Evolutionary conservation across 2,888 invertebrate species (phyloP), one percentile per base, ranked within the genome.

Genomic region (Zonitis immaculata): DNA sequence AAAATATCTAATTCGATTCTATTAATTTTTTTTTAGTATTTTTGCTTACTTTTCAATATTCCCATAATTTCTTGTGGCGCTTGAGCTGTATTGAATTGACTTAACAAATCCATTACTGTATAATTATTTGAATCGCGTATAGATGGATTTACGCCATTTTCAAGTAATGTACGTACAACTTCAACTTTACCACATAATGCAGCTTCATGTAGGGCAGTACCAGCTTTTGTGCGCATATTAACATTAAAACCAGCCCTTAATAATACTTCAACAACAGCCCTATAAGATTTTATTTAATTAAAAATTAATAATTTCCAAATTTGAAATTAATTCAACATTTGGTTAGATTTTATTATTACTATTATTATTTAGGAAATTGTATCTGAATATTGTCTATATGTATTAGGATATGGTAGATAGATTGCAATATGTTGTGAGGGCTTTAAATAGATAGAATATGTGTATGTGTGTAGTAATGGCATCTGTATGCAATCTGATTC

Each of bases 161-260:
- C 87, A 12, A 96, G 78, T 28, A 95, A 80, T 0, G 89, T 83
- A 49, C 88, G 81, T 18, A 93, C 94, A 14, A 95, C 93, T 53
- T 91, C 88, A 62, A 89, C 86, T 75, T 95, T 94, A 14, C 95
- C 95, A 73, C 88, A 94, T 20, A 93, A 82, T 0, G 94, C 94
- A 0, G 96, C 95, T 73, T 95, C 95, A 78, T 96, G 96, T 57
- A 97, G 80, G 0, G 95, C 91, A 6, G 93, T 93, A 0, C 96
- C 96, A 27, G 87, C 85, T 54, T 87, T 85, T 11, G 95, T 93
- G 64, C 89, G 80, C 27, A 89, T 82, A 76, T 96, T 95, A 5
- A 95, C 91, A 73, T 91, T 87, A 66, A 95, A 87, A 0, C 95
- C 95, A 14, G 91, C 89, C 9, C 86, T 83, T 46, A 95, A 80